These are phyloP conservation scores for Spodoptera litura DNA, from an alignment of 1,140 invertebrate species.

Conservation along the genomic window DNA sequence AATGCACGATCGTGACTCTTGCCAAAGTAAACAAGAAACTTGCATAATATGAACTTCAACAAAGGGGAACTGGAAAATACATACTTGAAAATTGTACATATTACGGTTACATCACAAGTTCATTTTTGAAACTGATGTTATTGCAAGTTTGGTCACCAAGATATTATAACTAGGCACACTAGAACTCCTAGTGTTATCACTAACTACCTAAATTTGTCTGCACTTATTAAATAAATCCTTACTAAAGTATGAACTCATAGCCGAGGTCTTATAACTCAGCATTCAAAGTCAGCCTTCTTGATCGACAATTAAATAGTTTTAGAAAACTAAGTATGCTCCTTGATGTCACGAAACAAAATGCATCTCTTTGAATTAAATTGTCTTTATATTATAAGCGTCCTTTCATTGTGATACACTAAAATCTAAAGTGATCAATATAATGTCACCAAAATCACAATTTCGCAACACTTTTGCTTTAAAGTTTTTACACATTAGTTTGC, in stretches of 20 bases:
- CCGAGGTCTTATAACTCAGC: slow-evolving; percentile 14
- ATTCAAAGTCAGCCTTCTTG: slow-evolving; percentile 37
- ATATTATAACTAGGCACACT: slow-evolving; percentile 32
- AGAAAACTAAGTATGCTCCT: slow-evolving; percentile 7
- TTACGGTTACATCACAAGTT: slow-evolving; percentile 4
- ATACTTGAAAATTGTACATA: background rate
- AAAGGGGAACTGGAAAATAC: background rate
- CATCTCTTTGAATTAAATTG: slow-evolving; percentile 27
- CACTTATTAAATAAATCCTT: slow-evolving; percentile 34
- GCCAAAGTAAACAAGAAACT: too few relatives aligned
- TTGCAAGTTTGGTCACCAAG: slow-evolving; percentile 34
- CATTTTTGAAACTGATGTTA: slow-evolving; percentile 17
- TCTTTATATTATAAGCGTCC: slow-evolving; percentile 36
- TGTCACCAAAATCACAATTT: slow-evolving; percentile 2
- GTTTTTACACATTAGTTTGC: background rate
- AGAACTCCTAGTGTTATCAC: slow-evolving; percentile 19
- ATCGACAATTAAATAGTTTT: slow-evolving; percentile 24
- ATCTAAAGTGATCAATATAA: slow-evolving; percentile 21
- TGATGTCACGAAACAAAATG: slow-evolving; percentile 9
- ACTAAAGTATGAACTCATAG: slow-evolving; percentile 32
- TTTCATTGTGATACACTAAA: slow-evolving; percentile 31
- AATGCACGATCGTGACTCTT: too few relatives aligned
- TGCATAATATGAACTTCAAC: background rate
- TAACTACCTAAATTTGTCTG: slow-evolving; percentile 35
- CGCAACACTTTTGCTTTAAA: background rate